These are phyloP conservation scores for Empis stercorea DNA, from an alignment of 2,888 invertebrate genomes.

Conservation along the genomic window DNA sequence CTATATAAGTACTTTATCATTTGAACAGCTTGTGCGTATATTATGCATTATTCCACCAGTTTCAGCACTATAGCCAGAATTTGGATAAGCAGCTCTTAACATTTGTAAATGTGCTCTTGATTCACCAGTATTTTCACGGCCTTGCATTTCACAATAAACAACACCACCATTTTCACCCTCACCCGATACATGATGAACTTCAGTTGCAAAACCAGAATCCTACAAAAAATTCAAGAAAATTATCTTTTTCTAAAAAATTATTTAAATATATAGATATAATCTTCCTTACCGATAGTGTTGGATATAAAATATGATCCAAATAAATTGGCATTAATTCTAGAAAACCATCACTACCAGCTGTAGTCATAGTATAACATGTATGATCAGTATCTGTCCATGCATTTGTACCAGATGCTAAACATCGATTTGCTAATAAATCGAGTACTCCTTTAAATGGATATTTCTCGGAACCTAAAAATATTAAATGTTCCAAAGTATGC, in stretches of 20 bases:
- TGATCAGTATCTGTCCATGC: slow-evolving; percentile 81
- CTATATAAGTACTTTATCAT: slow-evolving; percentile 79
- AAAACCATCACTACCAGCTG: slow-evolving; percentile 79
- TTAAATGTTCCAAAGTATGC: slow-evolving; percentile 82
- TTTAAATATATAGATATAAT: too few relatives aligned
- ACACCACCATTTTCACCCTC: slow-evolving; percentile 85
- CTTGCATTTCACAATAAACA: slow-evolving; percentile 94
- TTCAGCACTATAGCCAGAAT: slow-evolving; percentile 68
- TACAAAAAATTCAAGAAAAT: slow-evolving; percentile 25
- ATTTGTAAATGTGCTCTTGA: slow-evolving; percentile 52
- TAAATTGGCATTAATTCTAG: slow-evolving; percentile 80
- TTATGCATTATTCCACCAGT: slow-evolving; percentile 79
- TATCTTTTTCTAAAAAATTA: too few relatives aligned
- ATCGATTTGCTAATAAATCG: slow-evolving; percentile 78
- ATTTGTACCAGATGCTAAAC: slow-evolving; percentile 83
- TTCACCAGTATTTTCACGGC: slow-evolving; percentile 67
- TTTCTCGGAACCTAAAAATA: slow-evolving; percentile 79
- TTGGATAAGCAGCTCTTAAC: slow-evolving; percentile 61
- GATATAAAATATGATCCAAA: slow-evolving; percentile 77
- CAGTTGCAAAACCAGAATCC: slow-evolving; percentile 74
- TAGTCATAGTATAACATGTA: slow-evolving; percentile 80
- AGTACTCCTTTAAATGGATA: slow-evolving; percentile 84
- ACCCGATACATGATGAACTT: slow-evolving; percentile 83
- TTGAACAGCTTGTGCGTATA: slow-evolving; percentile 65
- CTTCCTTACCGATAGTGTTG: slow-evolving; percentile 66